Base-by-base conservation (phyloP, 2,888 invertebrate species). In the Thymelicus acteon region DNA sequence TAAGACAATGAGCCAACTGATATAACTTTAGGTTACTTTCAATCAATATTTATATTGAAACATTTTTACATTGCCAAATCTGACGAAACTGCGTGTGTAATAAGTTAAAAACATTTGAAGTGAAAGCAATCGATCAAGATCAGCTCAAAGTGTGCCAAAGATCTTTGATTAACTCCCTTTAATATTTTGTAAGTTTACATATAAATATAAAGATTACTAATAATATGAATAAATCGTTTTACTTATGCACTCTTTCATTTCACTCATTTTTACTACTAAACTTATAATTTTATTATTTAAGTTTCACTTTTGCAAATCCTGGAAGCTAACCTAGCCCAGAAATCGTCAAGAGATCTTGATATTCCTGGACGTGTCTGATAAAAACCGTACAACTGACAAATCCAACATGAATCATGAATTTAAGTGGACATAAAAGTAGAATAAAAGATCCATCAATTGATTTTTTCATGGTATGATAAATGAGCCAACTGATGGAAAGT, bases 101-200 rank as follows among this genome's bases (percentile, higher is more conserved):
- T 67, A 57, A 67, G 72, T 72, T 71, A 52, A 19, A 71, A 52
- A 19, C 73, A 72, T 66, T 61, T 67, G 65, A 72, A 74, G 75
- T 73, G 69, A 73, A 77, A 76, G 73, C 75, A 78, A 78, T 77
- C 72, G 75, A 72, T 54, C 74, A 74, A 76, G 62, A 73, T 72
- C 75, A 81, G 83, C 85, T 88, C 87, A 86, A 82, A 73, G 72
- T 82, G 85, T 88, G 89, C 85, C 87, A 89, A 89, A 79, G 72
- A 81, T 80, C 77, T 76, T 79, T 76, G 78, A 83, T 81, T 78
- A 76, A 80, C 76, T 81, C 77, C 82, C 80, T 85, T 85, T 86
- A 86, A 77, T 79, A 88, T 88, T 90, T 89, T 90, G 83, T 89
- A 90, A 90, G 85, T 89, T 88, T 86, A 83, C 80, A 82, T 82